Conservation (phyloP, 2,113 vertebrate species). For the Mirounga angustirostris region DNA sequence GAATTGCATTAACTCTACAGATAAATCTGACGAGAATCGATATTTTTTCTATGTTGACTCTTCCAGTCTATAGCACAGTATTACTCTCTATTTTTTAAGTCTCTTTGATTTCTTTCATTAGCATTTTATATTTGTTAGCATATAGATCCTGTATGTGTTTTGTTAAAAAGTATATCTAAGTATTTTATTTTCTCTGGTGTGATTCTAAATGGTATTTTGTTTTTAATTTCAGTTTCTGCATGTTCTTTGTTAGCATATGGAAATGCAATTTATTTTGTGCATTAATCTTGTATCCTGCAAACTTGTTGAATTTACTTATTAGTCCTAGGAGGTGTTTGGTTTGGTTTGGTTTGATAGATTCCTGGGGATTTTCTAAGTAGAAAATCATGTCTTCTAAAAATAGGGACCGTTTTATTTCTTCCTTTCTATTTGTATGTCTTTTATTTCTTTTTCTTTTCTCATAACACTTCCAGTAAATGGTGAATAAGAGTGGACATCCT, state of each 20-base stretch:
- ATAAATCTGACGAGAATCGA: background rate
- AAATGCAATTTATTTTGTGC: background rate
- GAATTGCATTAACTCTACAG: background rate
- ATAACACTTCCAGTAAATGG: background rate
- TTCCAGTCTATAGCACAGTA: background rate
- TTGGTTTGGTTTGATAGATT: background rate
- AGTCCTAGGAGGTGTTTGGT: background rate
- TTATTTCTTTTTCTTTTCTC: background rate
- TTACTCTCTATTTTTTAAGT: background rate
- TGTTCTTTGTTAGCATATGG: background rate
- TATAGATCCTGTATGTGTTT: background rate
- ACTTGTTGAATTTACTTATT: background rate
- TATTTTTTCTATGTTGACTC: background rate
- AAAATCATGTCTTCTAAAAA: background rate
- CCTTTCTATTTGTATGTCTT: background rate
- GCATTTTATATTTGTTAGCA: background rate
- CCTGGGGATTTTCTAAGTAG: background rate
- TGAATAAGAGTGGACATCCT: background rate
- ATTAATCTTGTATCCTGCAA: background rate
- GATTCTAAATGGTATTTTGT: background rate
- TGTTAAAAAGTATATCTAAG: background rate
- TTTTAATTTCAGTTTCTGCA: background rate
- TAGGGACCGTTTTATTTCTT: background rate
- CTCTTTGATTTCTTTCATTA: background rate
- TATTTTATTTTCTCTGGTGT: background rate